Conservation (phyloP, 2,797 vertebrate genomes). For the Valencia hispanica region DNA sequence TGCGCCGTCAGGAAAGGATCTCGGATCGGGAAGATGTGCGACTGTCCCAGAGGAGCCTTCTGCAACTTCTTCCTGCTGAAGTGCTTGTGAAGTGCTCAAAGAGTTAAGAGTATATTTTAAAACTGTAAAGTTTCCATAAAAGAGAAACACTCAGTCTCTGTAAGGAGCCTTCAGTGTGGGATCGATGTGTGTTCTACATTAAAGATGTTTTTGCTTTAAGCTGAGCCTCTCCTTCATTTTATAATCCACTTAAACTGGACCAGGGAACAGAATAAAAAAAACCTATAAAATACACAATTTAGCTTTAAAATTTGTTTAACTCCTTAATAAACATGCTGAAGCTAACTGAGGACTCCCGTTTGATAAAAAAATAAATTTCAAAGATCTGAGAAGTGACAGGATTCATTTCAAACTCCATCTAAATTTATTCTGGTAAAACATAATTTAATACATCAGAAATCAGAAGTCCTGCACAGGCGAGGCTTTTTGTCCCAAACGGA, state of each 20-base stretch:
- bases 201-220: constrained; percentile 67
- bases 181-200: constrained; percentile 46
- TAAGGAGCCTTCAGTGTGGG: constrained; percentile 19
- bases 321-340: background rate
- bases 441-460: constrained; percentile 16
- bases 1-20: constrained; percentile 84
- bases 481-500: constrained; percentile 45
- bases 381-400: background rate
- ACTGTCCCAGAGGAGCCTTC: constrained; percentile 74
- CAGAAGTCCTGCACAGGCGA: constrained; percentile 37
- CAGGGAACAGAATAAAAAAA: background rate
- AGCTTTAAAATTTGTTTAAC: background rate
- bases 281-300: background rate
- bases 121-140: constrained; percentile 28
- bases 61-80: constrained; percentile 83
- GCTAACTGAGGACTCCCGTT: background rate
- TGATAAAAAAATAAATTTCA: too few species aligned
- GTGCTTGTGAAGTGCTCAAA: constrained; percentile 75
- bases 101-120: background rate
- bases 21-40: constrained; percentile 83
- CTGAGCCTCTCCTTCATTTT: background rate
- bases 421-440: background rate
- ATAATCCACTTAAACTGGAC: background rate
- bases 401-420: background rate
- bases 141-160: constrained; percentile 2